phyloP scores from a whole-genome alignment of 1,140 invertebrate genomes.

The Stegodyphus mimosarum region DNA sequence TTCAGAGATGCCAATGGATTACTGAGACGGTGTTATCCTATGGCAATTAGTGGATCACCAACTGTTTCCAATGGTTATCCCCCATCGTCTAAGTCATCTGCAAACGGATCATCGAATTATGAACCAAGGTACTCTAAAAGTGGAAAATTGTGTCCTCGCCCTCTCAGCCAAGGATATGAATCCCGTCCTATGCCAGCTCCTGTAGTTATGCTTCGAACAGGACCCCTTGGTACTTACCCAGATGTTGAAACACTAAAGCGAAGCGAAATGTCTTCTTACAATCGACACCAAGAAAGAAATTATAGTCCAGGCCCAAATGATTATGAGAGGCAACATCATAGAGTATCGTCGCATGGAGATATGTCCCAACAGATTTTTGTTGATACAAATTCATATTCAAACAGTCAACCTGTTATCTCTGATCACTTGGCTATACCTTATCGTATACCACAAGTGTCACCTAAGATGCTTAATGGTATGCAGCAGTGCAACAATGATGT shows the following conservation, averaged over 20 bases:
- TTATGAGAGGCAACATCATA: conserved; percentile 12
- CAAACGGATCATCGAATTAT: conserved; percentile 5
- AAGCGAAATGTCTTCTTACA: conserved; percentile 20
- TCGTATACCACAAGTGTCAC: conserved; percentile 28
- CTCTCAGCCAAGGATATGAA: conserved; percentile 1
- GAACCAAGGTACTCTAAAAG: conserved; percentile 49
- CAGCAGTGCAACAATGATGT: conserved; percentile 1
- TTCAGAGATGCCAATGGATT: neutral
- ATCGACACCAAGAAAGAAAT: conserved; percentile 9
- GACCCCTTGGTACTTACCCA: conserved; percentile 40
- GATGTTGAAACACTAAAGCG: conserved; percentile 33
- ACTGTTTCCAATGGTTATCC: neutral
- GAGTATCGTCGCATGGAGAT: neutral
- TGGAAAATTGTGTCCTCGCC: conserved; percentile 20
- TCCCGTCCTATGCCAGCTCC: conserved; percentile 27
- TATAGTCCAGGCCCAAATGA: neutral
- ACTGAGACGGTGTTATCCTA: conserved; percentile 13
- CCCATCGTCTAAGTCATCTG: neutral
- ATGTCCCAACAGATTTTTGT: conserved; percentile 34
- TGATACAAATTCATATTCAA: conserved; percentile 30
- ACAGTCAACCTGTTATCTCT: conserved; percentile 2
- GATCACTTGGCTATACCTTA: conserved; percentile 36
- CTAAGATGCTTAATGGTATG: neutral
- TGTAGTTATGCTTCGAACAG: conserved; percentile 36
- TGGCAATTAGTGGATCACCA: conserved; percentile 6